Evolutionary conservation across 2,797 vertebrate genomes (phyloP).

Genomic region (Aldrovandia affinis): DNA sequence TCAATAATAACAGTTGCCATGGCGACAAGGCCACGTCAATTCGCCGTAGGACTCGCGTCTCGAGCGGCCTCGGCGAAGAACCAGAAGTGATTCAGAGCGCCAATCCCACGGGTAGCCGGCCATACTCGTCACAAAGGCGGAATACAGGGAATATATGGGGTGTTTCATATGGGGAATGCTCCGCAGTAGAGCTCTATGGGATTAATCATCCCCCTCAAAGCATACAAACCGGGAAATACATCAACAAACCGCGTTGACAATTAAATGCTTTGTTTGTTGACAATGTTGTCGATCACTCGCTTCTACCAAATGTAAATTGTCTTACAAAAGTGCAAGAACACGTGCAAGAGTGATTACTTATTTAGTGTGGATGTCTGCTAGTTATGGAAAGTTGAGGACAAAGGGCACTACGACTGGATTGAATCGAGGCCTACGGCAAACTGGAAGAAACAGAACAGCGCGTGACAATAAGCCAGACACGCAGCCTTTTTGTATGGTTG

Average conservation of each 20-base stretch:
- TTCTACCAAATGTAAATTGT: too few species aligned
- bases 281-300: too few species aligned
- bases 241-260: neutral
- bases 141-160: neutral
- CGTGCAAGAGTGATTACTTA: too few species aligned
- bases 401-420: neutral
- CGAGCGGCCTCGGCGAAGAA: conserved; percentile 25
- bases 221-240: neutral
- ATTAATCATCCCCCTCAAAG: neutral
- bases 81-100: neutral
- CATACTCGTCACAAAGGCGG: neutral
- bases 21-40: conserved; percentile 42
- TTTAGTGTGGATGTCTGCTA: neutral
- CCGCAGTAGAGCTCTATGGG: neutral
- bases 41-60: conserved; percentile 19
- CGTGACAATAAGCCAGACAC: neutral
- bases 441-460: neutral
- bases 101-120: neutral
- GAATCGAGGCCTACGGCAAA: neutral
- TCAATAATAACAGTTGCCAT: conserved; percentile 42
- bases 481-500: too few species aligned
- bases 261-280: neutral
- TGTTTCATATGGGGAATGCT: neutral
- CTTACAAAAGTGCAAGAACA: too few species aligned
- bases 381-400: neutral